These are phyloP conservation scores for Phaedon cochleariae DNA, from an alignment of 2,888 invertebrate genomes.

Conservation along the genomic window DNA sequence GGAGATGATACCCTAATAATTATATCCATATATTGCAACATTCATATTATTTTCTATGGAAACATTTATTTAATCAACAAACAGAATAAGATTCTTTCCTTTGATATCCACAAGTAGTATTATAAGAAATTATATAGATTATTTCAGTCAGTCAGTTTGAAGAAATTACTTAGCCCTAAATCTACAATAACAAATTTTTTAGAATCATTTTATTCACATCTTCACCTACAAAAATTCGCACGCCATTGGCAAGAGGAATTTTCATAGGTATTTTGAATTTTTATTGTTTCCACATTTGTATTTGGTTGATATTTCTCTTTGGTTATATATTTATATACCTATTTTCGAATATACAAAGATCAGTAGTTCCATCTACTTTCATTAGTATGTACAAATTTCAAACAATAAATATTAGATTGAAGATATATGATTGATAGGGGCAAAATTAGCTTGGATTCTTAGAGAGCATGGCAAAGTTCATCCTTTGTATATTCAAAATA, in stretches of 20 bases:
- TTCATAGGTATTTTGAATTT: not conserved
- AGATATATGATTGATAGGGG: not conserved
- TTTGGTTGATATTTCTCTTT: not conserved
- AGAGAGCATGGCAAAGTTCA: not conserved
- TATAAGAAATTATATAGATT: conserved; percentile 12
- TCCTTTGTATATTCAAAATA: conserved; percentile 23
- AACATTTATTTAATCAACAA: conserved; percentile 22
- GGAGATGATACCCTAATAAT: conserved; percentile 5
- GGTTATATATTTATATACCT: conserved; percentile 3
- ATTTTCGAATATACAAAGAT: conserved; percentile 17
- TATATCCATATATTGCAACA: conserved; percentile 26
- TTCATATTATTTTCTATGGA: conserved; percentile 25
- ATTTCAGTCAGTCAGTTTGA: conserved; percentile 26
- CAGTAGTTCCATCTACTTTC: not conserved
- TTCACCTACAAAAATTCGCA: not conserved
- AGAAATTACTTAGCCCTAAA: conserved; percentile 15
- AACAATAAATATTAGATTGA: too few species aligned
- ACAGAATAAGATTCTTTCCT: conserved; percentile 13
- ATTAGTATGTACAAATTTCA: conserved; percentile 3
- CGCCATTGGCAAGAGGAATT: not conserved
- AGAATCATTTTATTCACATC: conserved; percentile 16
- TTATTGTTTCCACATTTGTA: not conserved
- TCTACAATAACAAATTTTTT: conserved; percentile 26
- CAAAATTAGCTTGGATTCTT: not conserved
- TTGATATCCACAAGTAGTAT: conserved; percentile 15